phyloP scores from a whole-genome alignment of 2,113 vertebrate genomes.

The Myiopsitta monachus region DNA sequence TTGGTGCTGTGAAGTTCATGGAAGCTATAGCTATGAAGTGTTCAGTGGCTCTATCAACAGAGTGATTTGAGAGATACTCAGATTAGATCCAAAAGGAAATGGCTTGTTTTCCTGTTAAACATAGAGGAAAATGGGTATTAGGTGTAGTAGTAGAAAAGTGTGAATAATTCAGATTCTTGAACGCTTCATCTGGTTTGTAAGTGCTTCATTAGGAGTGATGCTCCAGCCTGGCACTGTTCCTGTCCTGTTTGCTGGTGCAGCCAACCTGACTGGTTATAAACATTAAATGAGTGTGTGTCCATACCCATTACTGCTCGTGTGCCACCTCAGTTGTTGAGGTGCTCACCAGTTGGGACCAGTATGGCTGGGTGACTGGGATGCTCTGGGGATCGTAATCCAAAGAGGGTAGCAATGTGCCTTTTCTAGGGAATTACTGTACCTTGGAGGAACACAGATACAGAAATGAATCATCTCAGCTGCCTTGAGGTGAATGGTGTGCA shows the following conservation, averaged over 20 bases:
- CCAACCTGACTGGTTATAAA: neutral
- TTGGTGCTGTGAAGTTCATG: neutral
- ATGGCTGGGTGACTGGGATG: fast-evolving
- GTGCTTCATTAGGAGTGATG: neutral
- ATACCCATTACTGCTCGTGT: neutral
- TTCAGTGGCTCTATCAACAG: neutral
- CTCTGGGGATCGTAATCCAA: neutral
- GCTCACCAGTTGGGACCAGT: too few relatives aligned
- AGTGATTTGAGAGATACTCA: neutral
- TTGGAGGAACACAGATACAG: neutral
- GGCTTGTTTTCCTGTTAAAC: neutral
- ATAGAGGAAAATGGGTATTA: neutral
- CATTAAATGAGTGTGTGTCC: neutral
- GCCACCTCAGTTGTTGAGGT: neutral
- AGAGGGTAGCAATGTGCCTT: neutral
- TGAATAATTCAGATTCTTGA: neutral
- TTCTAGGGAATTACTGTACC: neutral
- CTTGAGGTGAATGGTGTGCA: neutral
- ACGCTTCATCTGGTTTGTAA: neutral
- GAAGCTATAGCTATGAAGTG: neutral
- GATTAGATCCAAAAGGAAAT: neutral
- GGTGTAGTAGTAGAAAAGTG: neutral
- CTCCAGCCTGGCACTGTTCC: neutral
- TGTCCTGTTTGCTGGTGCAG: neutral
- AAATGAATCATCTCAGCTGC: neutral